Evolutionary conservation across 2,113 vertebrate genomes (phyloP).

Genomic region (Ellobius talpinus): DNA sequence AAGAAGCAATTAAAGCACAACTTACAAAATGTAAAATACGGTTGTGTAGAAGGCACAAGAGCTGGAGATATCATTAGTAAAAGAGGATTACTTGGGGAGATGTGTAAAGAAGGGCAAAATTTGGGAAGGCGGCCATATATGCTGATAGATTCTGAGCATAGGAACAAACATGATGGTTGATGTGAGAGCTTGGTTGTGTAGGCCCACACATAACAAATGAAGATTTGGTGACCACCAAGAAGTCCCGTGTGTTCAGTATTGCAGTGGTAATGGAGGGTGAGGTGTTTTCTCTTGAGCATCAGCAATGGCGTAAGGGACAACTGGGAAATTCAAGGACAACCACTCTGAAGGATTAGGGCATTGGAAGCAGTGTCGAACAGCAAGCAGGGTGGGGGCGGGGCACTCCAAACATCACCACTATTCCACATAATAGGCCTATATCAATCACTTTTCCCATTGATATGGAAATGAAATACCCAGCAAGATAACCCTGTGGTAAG

Average conservation of each 20-base stretch:
- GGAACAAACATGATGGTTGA: background rate
- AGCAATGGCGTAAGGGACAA: background rate
- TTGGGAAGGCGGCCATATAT: background rate
- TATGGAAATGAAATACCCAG: background rate
- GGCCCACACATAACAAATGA: background rate
- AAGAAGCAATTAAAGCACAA: slow-evolving; percentile 55
- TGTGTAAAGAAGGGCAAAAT: background rate
- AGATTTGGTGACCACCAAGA: background rate
- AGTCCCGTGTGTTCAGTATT: background rate
- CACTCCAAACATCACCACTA: background rate
- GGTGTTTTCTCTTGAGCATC: background rate
- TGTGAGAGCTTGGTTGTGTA: background rate
- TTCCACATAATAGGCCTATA: background rate
- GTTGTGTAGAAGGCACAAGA: background rate
- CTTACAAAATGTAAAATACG: background rate
- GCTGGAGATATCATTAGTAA: background rate
- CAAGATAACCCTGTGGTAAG: background rate
- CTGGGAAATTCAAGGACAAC: background rate
- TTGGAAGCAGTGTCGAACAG: background rate
- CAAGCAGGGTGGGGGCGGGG: background rate
- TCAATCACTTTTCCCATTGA: background rate
- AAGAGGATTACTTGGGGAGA: background rate
- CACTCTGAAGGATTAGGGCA: background rate
- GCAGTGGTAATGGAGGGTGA: background rate
- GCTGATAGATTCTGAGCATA: background rate